Conservation (phyloP, 2,797 vertebrate species). For the Squalus acanthias region DNA sequence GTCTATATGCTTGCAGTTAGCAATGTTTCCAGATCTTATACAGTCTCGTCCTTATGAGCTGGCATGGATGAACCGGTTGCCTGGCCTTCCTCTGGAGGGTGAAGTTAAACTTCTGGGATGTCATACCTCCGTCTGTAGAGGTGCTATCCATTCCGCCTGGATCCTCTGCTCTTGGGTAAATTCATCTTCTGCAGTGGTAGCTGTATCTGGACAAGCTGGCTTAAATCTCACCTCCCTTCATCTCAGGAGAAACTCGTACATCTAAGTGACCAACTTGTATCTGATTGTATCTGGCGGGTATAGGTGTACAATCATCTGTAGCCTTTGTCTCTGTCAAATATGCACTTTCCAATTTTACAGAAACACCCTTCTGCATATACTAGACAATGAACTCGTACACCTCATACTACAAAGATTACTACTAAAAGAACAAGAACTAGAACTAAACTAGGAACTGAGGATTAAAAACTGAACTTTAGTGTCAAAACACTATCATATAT, state of each 20-base stretch:
- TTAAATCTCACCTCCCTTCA: not conserved
- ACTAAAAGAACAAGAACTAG: not conserved
- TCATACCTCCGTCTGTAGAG: not conserved
- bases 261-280: not conserved
- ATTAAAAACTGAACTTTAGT: not conserved
- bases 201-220: not conserved
- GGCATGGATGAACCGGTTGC: not conserved
- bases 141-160: not conserved
- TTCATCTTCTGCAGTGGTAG: not conserved
- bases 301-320: not conserved
- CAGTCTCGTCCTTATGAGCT: not conserved
- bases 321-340: not conserved
- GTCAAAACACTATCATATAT: not conserved
- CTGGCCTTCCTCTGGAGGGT: not conserved
- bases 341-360: not conserved
- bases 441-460: not conserved
- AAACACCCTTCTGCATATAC: not conserved
- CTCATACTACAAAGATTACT: not conserved
- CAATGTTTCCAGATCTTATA: not conserved
- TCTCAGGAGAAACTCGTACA: not conserved
- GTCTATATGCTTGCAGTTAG: not conserved
- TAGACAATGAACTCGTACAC: not conserved
- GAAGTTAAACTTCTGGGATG: not conserved
- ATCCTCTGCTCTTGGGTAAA: not conserved
- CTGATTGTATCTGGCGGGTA: not conserved